phyloP scores from a whole-genome alignment of 2,113 vertebrate species.

The Suricata suricatta region DNA sequence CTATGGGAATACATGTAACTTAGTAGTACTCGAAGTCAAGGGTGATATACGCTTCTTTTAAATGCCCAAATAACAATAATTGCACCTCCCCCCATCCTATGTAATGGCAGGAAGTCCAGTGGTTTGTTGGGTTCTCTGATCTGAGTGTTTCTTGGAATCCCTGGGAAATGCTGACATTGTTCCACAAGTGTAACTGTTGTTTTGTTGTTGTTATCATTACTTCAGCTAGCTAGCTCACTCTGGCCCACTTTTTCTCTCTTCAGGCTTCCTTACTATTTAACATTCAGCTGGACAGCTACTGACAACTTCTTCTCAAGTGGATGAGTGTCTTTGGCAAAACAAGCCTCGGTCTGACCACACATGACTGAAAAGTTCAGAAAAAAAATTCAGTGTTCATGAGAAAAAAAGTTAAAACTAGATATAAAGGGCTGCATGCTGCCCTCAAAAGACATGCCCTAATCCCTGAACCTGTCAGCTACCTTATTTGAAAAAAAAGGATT shows the following conservation, averaged over 20 bases:
- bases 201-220: not conserved
- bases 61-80: not conserved
- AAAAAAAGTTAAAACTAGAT: slow-evolving; percentile 24
- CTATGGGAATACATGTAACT: not conserved
- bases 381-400: not conserved
- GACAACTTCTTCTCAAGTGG: not conserved
- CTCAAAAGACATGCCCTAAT: not conserved
- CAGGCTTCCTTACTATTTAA: not conserved
- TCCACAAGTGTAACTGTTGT: not conserved
- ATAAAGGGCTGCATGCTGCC: not conserved
- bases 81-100: not conserved
- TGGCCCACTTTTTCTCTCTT: not conserved
- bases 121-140: not conserved
- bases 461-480: not conserved
- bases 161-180: not conserved
- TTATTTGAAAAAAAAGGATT: not conserved
- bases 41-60: not conserved
- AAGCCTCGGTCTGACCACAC: not conserved
- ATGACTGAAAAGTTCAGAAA: slow-evolving; percentile 32
- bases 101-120: not conserved
- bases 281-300: not conserved
- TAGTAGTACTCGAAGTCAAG: not conserved
- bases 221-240: not conserved
- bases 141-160: not conserved
- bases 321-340: not conserved